Evolutionary conservation across 2,797 vertebrate species (phyloP), one percentile per base, ranked within the genome.

Genomic region (Pogoniulus pusillus): DNA sequence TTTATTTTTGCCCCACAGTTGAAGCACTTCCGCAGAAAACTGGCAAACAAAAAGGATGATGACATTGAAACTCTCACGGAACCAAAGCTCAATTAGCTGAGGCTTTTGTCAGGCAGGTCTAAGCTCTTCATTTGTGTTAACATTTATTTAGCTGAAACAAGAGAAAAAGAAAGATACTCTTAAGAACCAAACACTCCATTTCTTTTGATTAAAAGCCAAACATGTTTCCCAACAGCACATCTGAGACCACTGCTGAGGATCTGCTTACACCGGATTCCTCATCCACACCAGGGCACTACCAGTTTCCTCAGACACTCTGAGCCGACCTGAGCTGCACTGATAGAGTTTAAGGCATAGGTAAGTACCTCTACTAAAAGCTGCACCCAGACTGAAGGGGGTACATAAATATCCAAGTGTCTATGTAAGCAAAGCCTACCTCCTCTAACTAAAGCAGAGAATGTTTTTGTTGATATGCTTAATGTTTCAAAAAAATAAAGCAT

Each of bases 151-250:
- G 91, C 29, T 43, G 59, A 86, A 94, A 91, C 6, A 69, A 32
- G 49, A 64, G n/a, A 24, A 57, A 74, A 74, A 82, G 82, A 45
- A 20, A 79, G 24, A 77, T 47, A 57, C 49, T 85, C 45, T 74
- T 76, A 73, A 93, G 70, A 87, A 77, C 29, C 51, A 75, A 87
- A 62, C 35, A 59, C 57, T 87, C 73, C 0, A 30, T 64, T 88
- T 72, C 70, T 60, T 95, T 66, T 60, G 43, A 93, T 82, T 83
- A 69, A 92, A 87, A 87, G 82, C 53, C 89, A 91, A 81, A 66
- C 1, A 2, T 27, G 49, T 83, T 90, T 87, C 57, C 84, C 89
- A 66, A 12, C 14, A 34, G 24, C 51, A 74, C 57, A 71, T 37
- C 74, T 64, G 35, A 89, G 82, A 68, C 55, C 37, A 34, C 1